Conservation (phyloP, 2,888 invertebrate genomes). For the Metellina segmentata region DNA sequence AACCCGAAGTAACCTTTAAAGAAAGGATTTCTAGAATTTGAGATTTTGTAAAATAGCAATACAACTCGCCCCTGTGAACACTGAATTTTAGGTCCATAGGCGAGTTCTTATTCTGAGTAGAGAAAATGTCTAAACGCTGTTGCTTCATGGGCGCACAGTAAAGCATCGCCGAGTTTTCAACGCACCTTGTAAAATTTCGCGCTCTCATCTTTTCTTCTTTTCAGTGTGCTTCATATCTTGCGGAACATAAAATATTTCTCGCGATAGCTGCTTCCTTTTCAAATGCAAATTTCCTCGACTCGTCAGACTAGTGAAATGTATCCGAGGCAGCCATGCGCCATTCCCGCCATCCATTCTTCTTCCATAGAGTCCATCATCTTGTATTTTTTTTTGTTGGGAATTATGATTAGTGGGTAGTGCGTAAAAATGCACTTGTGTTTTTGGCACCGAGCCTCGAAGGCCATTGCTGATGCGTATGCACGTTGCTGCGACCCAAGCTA, state of each 20-base stretch:
- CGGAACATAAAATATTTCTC: not conserved
- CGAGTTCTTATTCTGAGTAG: too few species aligned
- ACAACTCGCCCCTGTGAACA: too few species aligned
- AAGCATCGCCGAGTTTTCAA: not conserved
- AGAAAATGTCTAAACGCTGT: too few species aligned
- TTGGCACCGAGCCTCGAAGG: conserved; percentile 41
- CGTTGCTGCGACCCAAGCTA: too few species aligned
- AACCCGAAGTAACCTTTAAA: too few species aligned
- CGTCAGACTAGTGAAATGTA: not conserved
- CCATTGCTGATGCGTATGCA: conserved; percentile 40
- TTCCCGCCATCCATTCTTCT: too few species aligned
- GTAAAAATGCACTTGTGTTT: conserved; percentile 9
- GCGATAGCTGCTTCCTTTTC: not conserved
- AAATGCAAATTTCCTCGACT: not conserved
- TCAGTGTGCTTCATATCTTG: not conserved
- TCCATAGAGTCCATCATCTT: too few species aligned
- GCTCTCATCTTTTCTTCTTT: not conserved
- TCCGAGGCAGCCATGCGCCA: not conserved
- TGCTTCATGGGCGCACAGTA: too few species aligned
- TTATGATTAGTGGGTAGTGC: conserved; percentile 29
- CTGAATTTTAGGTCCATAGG: too few species aligned
- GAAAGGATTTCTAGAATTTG: too few species aligned
- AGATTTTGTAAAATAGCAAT: too few species aligned
- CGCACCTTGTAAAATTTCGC: not conserved
- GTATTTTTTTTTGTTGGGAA: conserved; percentile 19